These are phyloP conservation scores for Madoqua kirkii DNA, from an alignment of 2,113 vertebrate genomes.

Conservation along the genomic window DNA sequence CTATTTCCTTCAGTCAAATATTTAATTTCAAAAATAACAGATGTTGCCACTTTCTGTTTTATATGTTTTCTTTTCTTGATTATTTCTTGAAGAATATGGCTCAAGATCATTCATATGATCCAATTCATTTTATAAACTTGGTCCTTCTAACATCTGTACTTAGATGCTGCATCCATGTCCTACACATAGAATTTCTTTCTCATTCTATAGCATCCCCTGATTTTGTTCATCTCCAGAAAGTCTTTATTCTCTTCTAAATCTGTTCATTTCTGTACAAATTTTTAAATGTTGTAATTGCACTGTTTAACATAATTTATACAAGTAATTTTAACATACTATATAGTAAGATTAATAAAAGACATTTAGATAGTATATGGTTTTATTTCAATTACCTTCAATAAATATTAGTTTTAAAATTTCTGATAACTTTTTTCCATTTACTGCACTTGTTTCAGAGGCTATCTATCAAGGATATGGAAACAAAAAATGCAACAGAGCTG, in stretches of 20 bases:
- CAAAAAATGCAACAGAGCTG: slow-evolving; percentile 26
- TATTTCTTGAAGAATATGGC: not conserved
- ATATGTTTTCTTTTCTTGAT: not conserved
- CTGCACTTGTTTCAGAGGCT: not conserved
- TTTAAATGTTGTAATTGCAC: not conserved
- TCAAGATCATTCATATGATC: not conserved
- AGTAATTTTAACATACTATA: not conserved
- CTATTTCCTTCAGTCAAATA: not conserved
- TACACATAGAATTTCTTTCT: not conserved
- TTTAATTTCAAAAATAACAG: not conserved
- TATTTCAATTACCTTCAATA: not conserved
- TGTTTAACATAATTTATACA: not conserved
- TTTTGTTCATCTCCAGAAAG: not conserved
- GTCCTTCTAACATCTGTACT: not conserved
- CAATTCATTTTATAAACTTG: not conserved
- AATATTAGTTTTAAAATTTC: not conserved
- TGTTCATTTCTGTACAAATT: not conserved
- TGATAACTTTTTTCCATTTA: not conserved
- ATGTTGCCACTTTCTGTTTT: not conserved
- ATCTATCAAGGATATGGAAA: not conserved
- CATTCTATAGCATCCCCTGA: not conserved
- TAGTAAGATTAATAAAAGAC: not conserved
- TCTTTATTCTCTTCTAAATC: not conserved
- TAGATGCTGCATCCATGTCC: not conserved
- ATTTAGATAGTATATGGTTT: not conserved